Percentiles rank a stretch among this genome's conserved stretches.
Evolutionary conservation across 2,888 invertebrate species (phyloP).

Genomic region (Phortica magna): DNA sequence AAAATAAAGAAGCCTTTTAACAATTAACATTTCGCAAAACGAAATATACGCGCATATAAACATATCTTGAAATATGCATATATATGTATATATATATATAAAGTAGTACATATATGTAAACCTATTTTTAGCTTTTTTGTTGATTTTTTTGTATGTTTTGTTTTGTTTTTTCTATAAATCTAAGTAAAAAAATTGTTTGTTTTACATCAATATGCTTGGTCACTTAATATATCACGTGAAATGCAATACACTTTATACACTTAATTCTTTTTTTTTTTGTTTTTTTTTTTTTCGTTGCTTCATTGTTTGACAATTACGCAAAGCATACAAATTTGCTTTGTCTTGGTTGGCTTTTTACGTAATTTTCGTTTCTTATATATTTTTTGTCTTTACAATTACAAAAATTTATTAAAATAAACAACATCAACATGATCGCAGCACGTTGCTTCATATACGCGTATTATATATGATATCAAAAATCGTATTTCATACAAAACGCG

Average conservation of each 20-base stretch:
- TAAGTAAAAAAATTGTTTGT: constrained; percentile 9
- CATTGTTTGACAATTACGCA: too few relatives aligned
- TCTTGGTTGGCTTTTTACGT: too few relatives aligned
- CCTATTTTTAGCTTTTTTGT: background rate
- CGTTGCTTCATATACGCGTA: too few relatives aligned
- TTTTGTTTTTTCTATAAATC: too few relatives aligned
- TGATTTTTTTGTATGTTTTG: constrained; percentile 10
- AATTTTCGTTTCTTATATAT: constrained; percentile 11
- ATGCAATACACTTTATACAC: constrained; percentile 39
- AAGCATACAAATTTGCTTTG: too few relatives aligned
- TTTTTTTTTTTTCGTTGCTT: constrained; percentile 8
- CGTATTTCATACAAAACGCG: too few relatives aligned
- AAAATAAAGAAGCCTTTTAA: constrained; percentile 1
- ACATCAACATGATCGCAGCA: constrained; percentile 62
- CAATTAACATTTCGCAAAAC: constrained; percentile 8
- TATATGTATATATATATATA: too few relatives aligned
- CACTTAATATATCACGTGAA: constrained; percentile 57
- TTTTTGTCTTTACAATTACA: constrained; percentile 6
- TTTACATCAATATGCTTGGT: constrained; percentile 42
- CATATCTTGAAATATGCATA: constrained; percentile 20
- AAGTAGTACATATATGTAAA: constrained; percentile 25
- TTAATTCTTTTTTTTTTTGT: constrained; percentile 28
- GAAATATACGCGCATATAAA: background rate
- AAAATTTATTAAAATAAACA: constrained; percentile 41
- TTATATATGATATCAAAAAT: too few relatives aligned